Evolutionary conservation across 2,888 invertebrate species (phyloP).

Genomic region (Pachydiplax longipennis): DNA sequence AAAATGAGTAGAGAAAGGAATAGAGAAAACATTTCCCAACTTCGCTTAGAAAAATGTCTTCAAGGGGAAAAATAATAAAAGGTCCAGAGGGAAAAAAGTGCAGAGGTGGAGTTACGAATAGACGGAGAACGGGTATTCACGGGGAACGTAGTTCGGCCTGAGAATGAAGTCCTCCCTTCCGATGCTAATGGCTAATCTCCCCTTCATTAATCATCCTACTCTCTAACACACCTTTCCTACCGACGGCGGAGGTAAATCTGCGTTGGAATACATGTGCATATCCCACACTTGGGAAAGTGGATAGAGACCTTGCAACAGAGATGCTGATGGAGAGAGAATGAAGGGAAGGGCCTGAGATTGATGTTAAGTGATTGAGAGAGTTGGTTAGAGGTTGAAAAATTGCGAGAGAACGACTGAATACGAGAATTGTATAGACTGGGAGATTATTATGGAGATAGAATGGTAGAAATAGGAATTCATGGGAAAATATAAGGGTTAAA

Average conservation of each 20-base stretch:
- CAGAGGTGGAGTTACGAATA: neutral
- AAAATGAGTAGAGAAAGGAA: no score
- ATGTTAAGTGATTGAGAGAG: neutral
- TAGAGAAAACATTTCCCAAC: no score
- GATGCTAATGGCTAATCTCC: constrained; percentile 23
- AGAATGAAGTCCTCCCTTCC: neutral
- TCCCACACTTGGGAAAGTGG: neutral
- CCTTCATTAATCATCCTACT: constrained; percentile 25
- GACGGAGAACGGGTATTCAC: no score
- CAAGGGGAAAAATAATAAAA: no score
- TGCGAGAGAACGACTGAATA: neutral
- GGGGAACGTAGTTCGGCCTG: neutral
- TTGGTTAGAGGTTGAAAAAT: neutral
- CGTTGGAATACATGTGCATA: neutral
- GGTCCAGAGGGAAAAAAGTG: neutral
- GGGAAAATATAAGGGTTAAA: no score
- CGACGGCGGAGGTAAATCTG: neutral
- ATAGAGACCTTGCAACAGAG: neutral
- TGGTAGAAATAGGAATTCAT: no score
- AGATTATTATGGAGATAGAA: neutral
- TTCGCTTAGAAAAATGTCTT: no score
- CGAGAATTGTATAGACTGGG: neutral
- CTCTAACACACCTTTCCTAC: neutral
- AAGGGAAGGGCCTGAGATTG: neutral
- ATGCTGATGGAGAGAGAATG: no score